Percentiles rank a stretch among this genome's conserved stretches.
phyloP scores from a whole-genome alignment of 2,113 vertebrate genomes.

The Machaerirhynchus nigripectus region DNA sequence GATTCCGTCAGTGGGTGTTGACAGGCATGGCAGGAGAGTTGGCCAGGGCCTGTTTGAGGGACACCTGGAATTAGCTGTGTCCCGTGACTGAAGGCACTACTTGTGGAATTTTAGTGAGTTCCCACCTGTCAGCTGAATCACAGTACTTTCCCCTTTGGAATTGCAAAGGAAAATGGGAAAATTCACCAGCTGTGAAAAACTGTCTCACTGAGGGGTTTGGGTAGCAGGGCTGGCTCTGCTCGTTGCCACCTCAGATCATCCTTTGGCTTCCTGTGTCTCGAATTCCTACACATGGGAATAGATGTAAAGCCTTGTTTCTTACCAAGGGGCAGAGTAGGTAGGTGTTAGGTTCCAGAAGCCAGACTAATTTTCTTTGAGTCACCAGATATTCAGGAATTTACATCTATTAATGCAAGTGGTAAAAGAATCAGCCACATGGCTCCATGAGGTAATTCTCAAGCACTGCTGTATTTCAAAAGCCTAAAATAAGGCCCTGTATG shows the following conservation, averaged over 20 bases:
- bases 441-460: neutral
- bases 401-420: neutral
- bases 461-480: neutral
- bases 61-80: neutral
- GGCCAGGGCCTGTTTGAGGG: neutral
- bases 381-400: neutral
- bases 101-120: neutral
- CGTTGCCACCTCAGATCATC: neutral
- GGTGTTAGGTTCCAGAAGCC: neutral
- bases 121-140: neutral
- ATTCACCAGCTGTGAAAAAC: neutral
- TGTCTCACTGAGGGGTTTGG: neutral
- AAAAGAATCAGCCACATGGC: neutral
- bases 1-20: neutral
- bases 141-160: neutral
- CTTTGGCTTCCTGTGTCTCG: neutral
- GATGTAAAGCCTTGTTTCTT: neutral
- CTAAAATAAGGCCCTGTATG: neutral
- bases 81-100: neutral
- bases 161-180: neutral
- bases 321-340: neutral
- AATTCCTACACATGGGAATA: neutral
- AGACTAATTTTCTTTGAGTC: neutral
- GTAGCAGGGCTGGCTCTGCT: neutral
- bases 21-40: neutral